phyloP scores from a whole-genome alignment of 2,797 vertebrate species.

The Acipenser transmontanus region DNA sequence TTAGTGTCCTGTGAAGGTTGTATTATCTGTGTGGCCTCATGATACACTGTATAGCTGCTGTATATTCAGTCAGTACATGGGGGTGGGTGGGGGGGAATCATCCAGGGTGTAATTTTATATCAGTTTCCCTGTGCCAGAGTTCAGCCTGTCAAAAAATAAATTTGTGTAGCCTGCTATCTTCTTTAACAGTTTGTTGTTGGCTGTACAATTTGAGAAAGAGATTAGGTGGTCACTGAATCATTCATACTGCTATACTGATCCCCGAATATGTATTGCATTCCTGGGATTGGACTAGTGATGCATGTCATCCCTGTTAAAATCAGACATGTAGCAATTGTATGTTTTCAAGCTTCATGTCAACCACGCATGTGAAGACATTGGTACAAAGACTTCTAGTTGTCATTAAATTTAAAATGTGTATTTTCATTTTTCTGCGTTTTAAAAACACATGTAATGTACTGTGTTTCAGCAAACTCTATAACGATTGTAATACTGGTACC shows the following conservation, averaged over 20 bases:
- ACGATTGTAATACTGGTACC: too few relatives aligned
- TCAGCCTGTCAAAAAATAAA: background rate
- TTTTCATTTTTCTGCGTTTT: background rate
- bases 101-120: background rate
- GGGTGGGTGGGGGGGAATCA: background rate
- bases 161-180: background rate
- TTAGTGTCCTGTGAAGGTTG: conserved; percentile 31
- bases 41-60: background rate
- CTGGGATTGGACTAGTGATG: too few relatives aligned
- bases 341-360: too few relatives aligned
- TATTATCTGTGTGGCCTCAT: background rate
- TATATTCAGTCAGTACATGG: background rate
- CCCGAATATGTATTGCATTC: too few relatives aligned
- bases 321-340: too few relatives aligned
- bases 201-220: too few relatives aligned
- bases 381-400: background rate
- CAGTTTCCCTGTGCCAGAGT: background rate
- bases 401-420: background rate
- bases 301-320: too few relatives aligned
- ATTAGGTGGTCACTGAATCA: too few relatives aligned
- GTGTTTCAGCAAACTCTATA: too few relatives aligned
- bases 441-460: background rate
- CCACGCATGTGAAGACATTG: too few relatives aligned
- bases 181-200: background rate
- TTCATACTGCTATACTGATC: too few relatives aligned